Percentiles rank a stretch among this genome's conserved stretches.
phyloP scores from a whole-genome alignment of 2,888 invertebrate genomes.

The Oligia latruncula region DNA sequence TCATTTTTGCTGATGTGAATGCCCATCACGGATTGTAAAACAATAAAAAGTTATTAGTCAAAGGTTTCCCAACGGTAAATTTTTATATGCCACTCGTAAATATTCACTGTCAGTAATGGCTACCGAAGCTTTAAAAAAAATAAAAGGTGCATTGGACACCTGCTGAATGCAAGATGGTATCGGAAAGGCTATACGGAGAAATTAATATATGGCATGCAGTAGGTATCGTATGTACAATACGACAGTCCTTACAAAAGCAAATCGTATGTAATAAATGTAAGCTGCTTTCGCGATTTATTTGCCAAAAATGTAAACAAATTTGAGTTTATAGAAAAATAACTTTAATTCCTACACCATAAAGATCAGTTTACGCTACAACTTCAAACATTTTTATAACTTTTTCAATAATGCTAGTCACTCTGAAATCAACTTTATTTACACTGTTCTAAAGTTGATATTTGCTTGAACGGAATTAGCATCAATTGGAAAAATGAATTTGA shows the following conservation, averaged over 20 bases:
- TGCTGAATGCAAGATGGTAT: constrained; percentile 22
- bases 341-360: too few relatives aligned
- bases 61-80: background rate
- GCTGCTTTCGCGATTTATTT: too few relatives aligned
- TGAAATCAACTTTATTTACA: too few relatives aligned
- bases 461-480: too few relatives aligned
- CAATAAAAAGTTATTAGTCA: constrained; percentile 4
- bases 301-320: too few relatives aligned
- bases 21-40: background rate
- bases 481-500: too few relatives aligned
- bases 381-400: too few relatives aligned
- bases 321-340: too few relatives aligned
- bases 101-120: background rate
- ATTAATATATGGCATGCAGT: constrained; percentile 1
- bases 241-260: background rate
- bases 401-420: too few relatives aligned
- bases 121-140: background rate
- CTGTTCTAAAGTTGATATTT: too few relatives aligned
- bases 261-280: background rate
- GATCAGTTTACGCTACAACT: too few relatives aligned
- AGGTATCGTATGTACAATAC: background rate
- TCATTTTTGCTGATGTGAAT: background rate
- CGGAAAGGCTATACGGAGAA: background rate
- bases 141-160: constrained; percentile 26
- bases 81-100: constrained; percentile 14